A percentile compares a stretch with the other conserved stretches of the same genome.
These are phyloP conservation scores for Bilobella aurantiaca DNA, from an alignment of 1,140 invertebrate species.

Conservation along the genomic window DNA sequence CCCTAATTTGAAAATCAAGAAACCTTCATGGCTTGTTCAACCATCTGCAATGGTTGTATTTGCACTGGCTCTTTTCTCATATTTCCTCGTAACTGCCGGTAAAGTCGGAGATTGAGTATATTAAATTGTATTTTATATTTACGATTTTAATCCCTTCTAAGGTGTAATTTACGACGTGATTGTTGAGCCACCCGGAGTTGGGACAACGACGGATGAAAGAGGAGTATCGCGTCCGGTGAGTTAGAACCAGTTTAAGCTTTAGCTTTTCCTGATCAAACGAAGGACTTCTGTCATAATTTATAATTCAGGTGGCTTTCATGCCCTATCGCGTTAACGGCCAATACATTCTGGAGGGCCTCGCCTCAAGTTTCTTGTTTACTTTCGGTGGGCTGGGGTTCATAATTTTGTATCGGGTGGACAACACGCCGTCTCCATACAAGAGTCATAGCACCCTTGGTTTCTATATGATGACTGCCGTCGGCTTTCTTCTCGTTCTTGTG, in stretches of 20 bases:
- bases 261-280: constrained; percentile 9
- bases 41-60: constrained; percentile 92
- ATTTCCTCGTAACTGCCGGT: constrained; percentile 98
- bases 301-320: constrained; percentile 82
- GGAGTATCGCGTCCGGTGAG: constrained; percentile 82
- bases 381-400: constrained; percentile 93
- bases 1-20: constrained; percentile 85
- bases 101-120: constrained; percentile 37
- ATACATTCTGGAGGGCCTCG: constrained; percentile 97
- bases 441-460: constrained; percentile 40
- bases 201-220: constrained; percentile 92
- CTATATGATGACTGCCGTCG: constrained; percentile 79
- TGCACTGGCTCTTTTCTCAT: constrained; percentile 77
- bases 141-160: constrained; percentile 48
- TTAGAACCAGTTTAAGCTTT: constrained; percentile 24
- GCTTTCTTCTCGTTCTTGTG: constrained; percentile 83
- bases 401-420: constrained; percentile 87
- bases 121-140: background rate
- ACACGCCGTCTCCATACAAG: constrained; percentile 82
- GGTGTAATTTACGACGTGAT: constrained; percentile 98
- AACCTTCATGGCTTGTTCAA: constrained; percentile 77
- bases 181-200: constrained; percentile 93
- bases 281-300: constrained; percentile 1
- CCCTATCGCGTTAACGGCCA: constrained; percentile 96
- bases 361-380: constrained; percentile 91